A percentile compares a stretch with the other conserved stretches of the same genome.
These are phyloP conservation scores for Strigamia crassipes DNA, from an alignment of 2,888 invertebrate genomes.

Conservation along the genomic window DNA sequence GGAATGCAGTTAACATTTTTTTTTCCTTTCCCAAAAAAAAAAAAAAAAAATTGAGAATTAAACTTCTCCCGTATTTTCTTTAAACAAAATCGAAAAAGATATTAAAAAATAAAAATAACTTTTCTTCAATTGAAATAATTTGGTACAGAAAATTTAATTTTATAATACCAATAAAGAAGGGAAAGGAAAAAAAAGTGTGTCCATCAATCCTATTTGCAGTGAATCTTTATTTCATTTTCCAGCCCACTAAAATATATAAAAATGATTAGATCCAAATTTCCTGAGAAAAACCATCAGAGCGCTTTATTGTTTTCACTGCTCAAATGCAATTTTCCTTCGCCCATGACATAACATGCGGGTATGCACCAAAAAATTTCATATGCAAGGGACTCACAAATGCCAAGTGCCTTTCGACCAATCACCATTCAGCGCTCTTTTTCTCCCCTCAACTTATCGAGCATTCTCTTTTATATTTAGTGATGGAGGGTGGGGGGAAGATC, in stretches of 20 bases:
- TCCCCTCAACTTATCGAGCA: slow-evolving; percentile 38
- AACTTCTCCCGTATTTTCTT: background rate
- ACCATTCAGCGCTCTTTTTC: background rate
- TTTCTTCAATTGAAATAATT: slow-evolving; percentile 8
- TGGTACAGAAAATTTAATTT: background rate
- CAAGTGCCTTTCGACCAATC: slow-evolving; percentile 14
- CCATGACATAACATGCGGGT: slow-evolving; percentile 40
- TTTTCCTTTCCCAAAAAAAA: background rate
- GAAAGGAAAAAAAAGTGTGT: background rate
- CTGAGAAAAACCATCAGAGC: slow-evolving; percentile 28
- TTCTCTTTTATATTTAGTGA: slow-evolving; percentile 40
- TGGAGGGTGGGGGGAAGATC: background rate
- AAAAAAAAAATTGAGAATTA: background rate
- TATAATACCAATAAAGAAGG: background rate
- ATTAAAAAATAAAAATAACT: background rate
- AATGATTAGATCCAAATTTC: slow-evolving; percentile 31
- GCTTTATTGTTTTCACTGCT: slow-evolving; percentile 31
- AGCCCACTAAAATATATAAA: background rate
- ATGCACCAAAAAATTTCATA: slow-evolving; percentile 40
- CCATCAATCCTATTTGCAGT: background rate
- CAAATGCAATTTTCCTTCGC: slow-evolving; percentile 33
- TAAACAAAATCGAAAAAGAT: background rate
- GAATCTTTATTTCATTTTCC: slow-evolving; percentile 8
- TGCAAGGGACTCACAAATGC: slow-evolving; percentile 40
- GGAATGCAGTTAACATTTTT: slow-evolving; percentile 24